A percentile compares a stretch with the other conserved stretches of the same genome.
phyloP scores from a whole-genome alignment of 2,797 vertebrate species.

The Neosalanx taihuensis region DNA sequence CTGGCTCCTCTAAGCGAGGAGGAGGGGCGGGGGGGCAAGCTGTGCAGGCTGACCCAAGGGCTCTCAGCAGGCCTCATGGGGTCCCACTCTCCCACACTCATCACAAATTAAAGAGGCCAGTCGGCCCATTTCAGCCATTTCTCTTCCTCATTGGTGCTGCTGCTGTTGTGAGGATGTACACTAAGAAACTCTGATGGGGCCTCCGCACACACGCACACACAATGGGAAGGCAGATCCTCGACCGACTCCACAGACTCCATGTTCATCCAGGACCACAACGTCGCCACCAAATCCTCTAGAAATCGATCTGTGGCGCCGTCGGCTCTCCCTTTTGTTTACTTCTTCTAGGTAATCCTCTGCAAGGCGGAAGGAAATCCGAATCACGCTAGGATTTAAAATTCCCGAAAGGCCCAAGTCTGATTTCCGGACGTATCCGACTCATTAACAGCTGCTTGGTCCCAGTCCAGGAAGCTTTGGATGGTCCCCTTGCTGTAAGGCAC shows the following conservation, averaged over 20 bases:
- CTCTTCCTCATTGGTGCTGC: conserved; percentile 41
- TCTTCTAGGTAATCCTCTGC: background rate
- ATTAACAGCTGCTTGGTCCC: conserved; percentile 5
- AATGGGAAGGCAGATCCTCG: conserved; percentile 21
- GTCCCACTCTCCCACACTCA: conserved; percentile 57
- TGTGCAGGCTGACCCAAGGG: conserved; percentile 52
- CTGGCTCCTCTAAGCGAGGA: conserved; percentile 28
- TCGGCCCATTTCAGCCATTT: conserved; percentile 58
- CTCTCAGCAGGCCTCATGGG: conserved; percentile 40
- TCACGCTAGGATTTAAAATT: background rate
- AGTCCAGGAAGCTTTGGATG: conserved; percentile 7
- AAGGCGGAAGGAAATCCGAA: background rate
- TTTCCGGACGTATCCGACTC: background rate
- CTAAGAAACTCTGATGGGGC: conserved; percentile 50
- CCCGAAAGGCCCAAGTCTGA: background rate
- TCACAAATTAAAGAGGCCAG: conserved; percentile 65
- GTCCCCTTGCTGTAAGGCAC: background rate
- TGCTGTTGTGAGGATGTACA: conserved; percentile 30
- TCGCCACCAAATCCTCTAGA: conserved; percentile 6
- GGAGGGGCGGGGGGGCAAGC: conserved; percentile 24
- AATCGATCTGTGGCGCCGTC: conserved; percentile 1
- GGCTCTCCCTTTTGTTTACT: background rate
- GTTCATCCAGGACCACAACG: conserved; percentile 18
- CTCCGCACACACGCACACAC: conserved; percentile 29
- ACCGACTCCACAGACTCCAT: conserved; percentile 42